Evolutionary conservation across 2,888 invertebrate species (phyloP), one percentile per base, ranked within the genome.

Genomic region (Morpho achilles): DNA sequence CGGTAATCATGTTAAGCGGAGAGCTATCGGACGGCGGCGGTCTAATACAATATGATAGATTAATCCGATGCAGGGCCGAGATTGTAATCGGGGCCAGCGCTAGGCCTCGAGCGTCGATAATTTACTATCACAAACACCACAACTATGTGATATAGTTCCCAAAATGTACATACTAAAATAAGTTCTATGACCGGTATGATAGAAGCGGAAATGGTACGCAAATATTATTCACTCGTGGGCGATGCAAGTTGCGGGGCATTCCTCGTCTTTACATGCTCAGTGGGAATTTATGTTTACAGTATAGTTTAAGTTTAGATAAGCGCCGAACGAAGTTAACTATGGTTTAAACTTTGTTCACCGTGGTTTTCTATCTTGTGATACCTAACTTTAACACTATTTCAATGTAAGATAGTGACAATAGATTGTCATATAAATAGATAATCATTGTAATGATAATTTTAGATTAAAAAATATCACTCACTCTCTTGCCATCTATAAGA

Each of bases 41-140:
- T 61, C 58, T 57, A 57, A 64, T 62, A 60, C 60, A 56, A 59
- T 59, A 51, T 61, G 58, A 61, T 59, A 62, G 61, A 61, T 60
- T 66, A 64, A 66, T 66, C 62, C 54, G 49, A 61, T 64, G 51
- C 49, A 46, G 47, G 40, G 49, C 54, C 56, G 58, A 63, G 66
- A 64, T 64, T 62, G 61, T 61, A 61, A 64, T 66, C 66, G 58
- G 49, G 42, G 55, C 48, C 23, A 55, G 58, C 48, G 43, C 44
- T 23, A 42, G 48, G 55, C 58, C 59, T 52, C 56, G 7, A 56
- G 64, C 60, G 46, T 42, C 61, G 63, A 60, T 63, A 63, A 63
- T 63, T 53, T 63, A 16, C 16, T 16, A 16, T 55, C 42, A 32
- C 32, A 32, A 32, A 32, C 32, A 32, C 32, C 32, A 32, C 32